Evolutionary conservation across 2,888 invertebrate genomes (phyloP), one percentile per base, ranked within the genome.

Genomic region (Magallana nippona): DNA sequence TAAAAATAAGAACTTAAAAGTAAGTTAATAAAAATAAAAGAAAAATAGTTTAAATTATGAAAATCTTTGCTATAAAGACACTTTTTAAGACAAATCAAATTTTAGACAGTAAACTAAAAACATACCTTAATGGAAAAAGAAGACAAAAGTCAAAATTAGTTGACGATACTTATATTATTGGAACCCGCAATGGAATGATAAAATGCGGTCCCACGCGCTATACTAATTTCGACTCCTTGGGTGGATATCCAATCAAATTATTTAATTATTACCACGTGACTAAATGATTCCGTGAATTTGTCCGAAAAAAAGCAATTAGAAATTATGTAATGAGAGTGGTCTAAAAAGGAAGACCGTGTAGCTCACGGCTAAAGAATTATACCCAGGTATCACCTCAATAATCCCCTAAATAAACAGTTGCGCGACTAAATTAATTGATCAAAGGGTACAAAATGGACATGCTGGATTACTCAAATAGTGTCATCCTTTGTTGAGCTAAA

Each of bases 111-210:
- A n/a, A n/a, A n/a, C n/a, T n/a, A n/a, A n/a, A 60, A 60, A 60
- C 60, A 60, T 60, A 60, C n/a, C 60, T 60, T n/a, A 17, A 19
- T 60, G n/a, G n/a, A n/a, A 60, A 60, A n/a, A 60, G 19, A n/a
- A n/a, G n/a, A 60, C 17, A 10, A 8, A 60, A 60, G 60, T 60
- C 60, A n/a, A n/a, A 60, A 60, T 60, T 60, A 60, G 60, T 60
- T 60, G 60, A n/a, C n/a, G 60, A 60, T 60, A 60, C 60, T 1
- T 60, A 19, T 60, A 60, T 60, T 60, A n/a, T 1, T n/a, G n/a
- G 10, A 60, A 44, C 60, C 19, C 60, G 60, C 60, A 60, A 60
- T n/a, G 11, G 60, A 60, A 60, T 60, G 60, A 60, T n/a, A 17
- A 17, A 5, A 60, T n/a, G n/a, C 60, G 15, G 60, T 17, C 19